These are phyloP conservation scores for Hirundichthys speculiger DNA, from an alignment of 2,113 vertebrate genomes.

Conservation along the genomic window DNA sequence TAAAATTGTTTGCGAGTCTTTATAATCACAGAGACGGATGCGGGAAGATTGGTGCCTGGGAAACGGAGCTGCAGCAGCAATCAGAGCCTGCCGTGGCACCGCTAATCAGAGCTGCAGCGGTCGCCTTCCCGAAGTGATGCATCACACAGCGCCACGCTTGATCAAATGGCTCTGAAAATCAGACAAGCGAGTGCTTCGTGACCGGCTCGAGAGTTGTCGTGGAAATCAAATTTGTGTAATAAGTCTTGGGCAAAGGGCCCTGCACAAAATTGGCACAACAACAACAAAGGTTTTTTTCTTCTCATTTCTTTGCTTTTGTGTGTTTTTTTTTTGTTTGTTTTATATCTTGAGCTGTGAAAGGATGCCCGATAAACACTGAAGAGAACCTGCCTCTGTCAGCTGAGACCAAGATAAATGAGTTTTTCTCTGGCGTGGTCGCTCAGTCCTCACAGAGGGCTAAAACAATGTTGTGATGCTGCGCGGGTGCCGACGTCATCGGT, in stretches of 20 bases:
- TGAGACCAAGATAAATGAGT: background rate
- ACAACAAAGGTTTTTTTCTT: too few species aligned
- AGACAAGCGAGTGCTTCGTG: background rate
- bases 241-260: background rate
- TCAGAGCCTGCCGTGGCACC: background rate
- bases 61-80: background rate
- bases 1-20: background rate
- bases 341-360: background rate
- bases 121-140: background rate
- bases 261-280: background rate
- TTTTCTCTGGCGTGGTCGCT: background rate
- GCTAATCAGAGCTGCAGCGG: background rate
- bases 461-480: background rate
- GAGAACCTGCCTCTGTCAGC: background rate
- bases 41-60: background rate
- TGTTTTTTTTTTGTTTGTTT: background rate
- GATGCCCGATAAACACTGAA: background rate
- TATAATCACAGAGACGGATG: background rate
- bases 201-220: background rate
- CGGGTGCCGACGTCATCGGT: too few species aligned
- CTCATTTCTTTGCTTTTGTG: too few species aligned
- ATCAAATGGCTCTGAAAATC: background rate
- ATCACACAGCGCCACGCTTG: background rate
- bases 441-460: background rate
- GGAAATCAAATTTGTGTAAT: background rate